These are phyloP conservation scores for Macroramphosus scolopax DNA, from an alignment of 2,797 vertebrate genomes.

Conservation along the genomic window DNA sequence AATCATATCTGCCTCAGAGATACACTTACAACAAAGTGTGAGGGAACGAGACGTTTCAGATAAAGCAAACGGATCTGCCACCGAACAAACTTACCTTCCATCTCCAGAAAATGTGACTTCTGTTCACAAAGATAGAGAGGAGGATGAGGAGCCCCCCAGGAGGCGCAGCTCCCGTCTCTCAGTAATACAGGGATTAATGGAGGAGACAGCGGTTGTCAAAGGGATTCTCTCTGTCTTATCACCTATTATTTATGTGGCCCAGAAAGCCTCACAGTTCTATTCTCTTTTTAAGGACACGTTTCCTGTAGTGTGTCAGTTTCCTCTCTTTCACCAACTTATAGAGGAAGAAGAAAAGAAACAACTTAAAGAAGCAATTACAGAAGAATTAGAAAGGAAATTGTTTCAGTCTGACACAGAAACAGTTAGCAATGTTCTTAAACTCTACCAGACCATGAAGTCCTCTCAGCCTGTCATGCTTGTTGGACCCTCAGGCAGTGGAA, in stretches of 20 bases:
- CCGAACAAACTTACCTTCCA: conserved; percentile 1
- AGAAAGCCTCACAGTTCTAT: conserved; percentile 61
- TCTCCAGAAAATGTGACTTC: conserved; percentile 11
- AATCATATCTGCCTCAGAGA: conserved; percentile 68
- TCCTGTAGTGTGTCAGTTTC: conserved; percentile 57
- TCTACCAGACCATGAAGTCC: conserved; percentile 75
- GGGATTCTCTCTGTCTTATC: conserved; percentile 71
- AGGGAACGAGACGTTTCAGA: conserved; percentile 19
- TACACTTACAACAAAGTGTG: conserved; percentile 47
- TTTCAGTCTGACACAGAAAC: conserved; percentile 62
- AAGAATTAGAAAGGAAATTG: conserved; percentile 67
- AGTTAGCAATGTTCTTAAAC: conserved; percentile 62
- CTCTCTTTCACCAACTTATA: conserved; percentile 37
- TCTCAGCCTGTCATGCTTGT: conserved; percentile 77
- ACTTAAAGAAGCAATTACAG: conserved; percentile 59
- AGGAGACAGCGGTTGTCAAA: conserved; percentile 78
- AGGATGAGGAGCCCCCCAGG: conserved; percentile 15
- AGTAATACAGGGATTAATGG: conserved; percentile 51
- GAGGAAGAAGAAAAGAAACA: conserved; percentile 45
- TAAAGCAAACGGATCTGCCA: background rate
- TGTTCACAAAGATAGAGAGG: conserved; percentile 14
- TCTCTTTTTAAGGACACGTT: conserved; percentile 78
- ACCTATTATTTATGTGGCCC: conserved; percentile 47
- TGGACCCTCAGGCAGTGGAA: conserved; percentile 85
- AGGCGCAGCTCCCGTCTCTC: conserved; percentile 12